Conservation (phyloP, 2,797 vertebrate species). For the Crocodylus rhombifer region DNA sequence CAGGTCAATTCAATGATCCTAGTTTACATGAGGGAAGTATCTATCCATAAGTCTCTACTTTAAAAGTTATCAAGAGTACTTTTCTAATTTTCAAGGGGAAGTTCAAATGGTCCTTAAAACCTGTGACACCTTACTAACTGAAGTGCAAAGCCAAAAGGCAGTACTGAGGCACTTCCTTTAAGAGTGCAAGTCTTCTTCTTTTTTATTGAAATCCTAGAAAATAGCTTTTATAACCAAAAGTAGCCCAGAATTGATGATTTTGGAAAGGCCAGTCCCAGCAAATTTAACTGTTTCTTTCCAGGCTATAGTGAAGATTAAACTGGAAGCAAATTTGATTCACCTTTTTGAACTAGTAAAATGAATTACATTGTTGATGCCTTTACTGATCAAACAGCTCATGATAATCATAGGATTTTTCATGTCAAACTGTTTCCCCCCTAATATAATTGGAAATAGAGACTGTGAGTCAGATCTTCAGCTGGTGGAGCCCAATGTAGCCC, state of each 20-base stretch:
- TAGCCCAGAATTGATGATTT: conserved; percentile 21
- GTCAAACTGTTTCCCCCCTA: no score
- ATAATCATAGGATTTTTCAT: background rate
- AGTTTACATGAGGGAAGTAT: conserved; percentile 36
- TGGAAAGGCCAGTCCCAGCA: background rate
- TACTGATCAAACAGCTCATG: background rate
- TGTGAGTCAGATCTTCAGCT: no score
- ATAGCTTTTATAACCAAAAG: conserved; percentile 36
- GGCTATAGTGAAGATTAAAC: background rate
- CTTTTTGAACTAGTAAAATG: background rate
- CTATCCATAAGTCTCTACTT: conserved; percentile 24
- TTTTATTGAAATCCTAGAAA: conserved; percentile 21
- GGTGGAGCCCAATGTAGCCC: background rate
- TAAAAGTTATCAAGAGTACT: conserved; percentile 47
- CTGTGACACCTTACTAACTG: conserved; percentile 9
- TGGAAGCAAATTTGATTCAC: background rate
- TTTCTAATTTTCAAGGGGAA: conserved; percentile 44
- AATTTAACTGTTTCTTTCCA: conserved; percentile 27
- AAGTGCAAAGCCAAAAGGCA: conserved; percentile 37
- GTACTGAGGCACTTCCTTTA: conserved; percentile 12
- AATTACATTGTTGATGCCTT: background rate
- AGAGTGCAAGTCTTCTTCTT: background rate
- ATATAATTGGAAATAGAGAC: no score
- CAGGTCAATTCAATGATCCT: conserved; percentile 7
- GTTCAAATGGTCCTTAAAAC: conserved; percentile 40